Evolutionary conservation across 2,113 vertebrate species (phyloP), one percentile per base, ranked within the genome.

Genomic region (Picathartes gymnocephalus): DNA sequence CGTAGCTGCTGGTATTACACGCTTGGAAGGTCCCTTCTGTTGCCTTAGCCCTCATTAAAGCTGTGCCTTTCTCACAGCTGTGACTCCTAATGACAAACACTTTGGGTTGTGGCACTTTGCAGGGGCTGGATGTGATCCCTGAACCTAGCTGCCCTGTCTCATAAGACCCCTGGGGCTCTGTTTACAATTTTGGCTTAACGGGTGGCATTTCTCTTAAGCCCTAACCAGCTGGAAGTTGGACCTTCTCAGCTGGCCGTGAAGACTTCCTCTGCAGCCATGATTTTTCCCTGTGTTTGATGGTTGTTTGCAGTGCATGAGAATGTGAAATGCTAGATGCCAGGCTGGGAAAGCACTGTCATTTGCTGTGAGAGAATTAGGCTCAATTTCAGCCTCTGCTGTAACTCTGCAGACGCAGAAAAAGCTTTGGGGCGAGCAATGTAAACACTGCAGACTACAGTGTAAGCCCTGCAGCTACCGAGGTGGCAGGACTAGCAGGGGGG

Each of bases 41-140:
- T 96, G 62, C 47, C 33, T 61, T 51, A 77, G 54, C 33, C 10
- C 62, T 90, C 64, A 56, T 73, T 93, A 77, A 83, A 92, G 69
- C 83, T 77, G 23, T 83, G 39, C 3, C 0, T 65, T 88, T 88
- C 51, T 80, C 37, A 35, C n/a, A 54, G 68, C 71, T 83, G 28
- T 4, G 11, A 30, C 64, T 79, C 44, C n/a, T 81, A 30, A 79
- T 11, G 66, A 40, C 74, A 60, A 86, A 47, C 62, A 53, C 53
- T 39, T 72, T 13, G 90, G 74, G 51, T 30, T 10, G 13, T 66
- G 72, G 68, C 66, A 17, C 74, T 92, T 86, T 13, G 22, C 30
- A 51, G 56, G 20, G 66, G 7, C 45, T 86, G 45, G 42, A 65
- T 76, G 40, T 0, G 3, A 64, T 79, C 68, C 53, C 69, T 81